These are phyloP conservation scores for Montifringilla adamsi DNA, from an alignment of 2,113 vertebrate genomes.

Conservation along the genomic window DNA sequence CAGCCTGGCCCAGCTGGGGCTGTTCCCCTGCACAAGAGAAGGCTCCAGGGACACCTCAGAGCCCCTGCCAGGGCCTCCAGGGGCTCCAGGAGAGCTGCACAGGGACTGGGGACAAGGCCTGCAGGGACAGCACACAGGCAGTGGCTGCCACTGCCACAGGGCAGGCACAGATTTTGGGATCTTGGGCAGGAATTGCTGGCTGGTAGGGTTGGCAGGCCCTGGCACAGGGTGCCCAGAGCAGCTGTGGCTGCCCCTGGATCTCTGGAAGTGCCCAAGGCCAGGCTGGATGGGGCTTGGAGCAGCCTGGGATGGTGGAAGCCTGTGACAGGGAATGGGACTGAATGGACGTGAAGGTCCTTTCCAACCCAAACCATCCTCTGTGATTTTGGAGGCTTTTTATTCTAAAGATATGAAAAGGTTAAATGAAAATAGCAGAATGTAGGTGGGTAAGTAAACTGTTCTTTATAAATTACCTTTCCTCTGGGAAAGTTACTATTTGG, in stretches of 20 bases:
- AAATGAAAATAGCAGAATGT: not conserved
- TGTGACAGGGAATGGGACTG: rapidly evolving
- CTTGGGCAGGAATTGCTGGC: not conserved
- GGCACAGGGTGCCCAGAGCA: not conserved
- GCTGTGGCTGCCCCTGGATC: not conserved
- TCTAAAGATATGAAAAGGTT: not conserved
- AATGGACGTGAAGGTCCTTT: rapidly evolving
- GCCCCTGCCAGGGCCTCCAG: too few relatives aligned
- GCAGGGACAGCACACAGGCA: not conserved
- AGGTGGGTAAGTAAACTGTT: not conserved
- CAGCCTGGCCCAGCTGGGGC: too few relatives aligned
- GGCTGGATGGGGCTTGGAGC: rapidly evolving
- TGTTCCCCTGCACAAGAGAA: too few relatives aligned
- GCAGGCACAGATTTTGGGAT: not conserved
- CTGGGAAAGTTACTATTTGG: not conserved
- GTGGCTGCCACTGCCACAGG: not conserved
- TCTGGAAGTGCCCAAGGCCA: not conserved
- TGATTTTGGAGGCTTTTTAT: not conserved
- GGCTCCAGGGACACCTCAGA: too few relatives aligned
- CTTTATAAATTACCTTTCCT: not conserved
- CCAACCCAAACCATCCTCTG: not conserved
- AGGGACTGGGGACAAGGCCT: not conserved
- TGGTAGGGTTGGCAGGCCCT: not conserved
- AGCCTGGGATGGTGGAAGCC: rapidly evolving
- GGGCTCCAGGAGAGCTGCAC: too few relatives aligned